Base-by-base conservation (phyloP, 2,888 invertebrate genomes). In the Myopa tessellatipennis region DNA sequence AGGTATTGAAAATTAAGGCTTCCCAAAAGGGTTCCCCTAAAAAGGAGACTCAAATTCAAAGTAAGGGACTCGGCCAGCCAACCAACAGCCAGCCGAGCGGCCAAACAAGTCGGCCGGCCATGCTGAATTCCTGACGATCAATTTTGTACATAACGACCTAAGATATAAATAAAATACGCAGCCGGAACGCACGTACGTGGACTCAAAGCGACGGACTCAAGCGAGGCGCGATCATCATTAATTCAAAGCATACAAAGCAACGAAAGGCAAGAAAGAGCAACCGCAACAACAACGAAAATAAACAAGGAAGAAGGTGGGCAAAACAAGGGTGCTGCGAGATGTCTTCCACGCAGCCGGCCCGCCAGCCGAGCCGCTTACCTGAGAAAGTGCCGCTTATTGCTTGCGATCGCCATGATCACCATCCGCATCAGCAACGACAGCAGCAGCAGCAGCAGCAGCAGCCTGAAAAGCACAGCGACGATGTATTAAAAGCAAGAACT, bases 91-190 rank as follows among this genome's bases (percentile, higher is more conserved):
- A 65, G 61, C 50, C 14, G 52, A 68, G 73, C 77, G 58, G n/a
- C 52, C 63, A 71, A 80, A 78, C 80, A 82, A 81, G 81, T 81
- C 81, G 82, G 83, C 83, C 87, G 87, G 87, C 87, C 87, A 87
- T 87, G 85, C 87, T 87, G 87, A 83, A 87, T 87, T 87, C 87
- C 85, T 83, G 79, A 83, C 79, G 77, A 82, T 80, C 80, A 75
- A 75, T 75, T 75, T 60, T 68, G 75, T 75, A 75, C 69, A 69
- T 69, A 75, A 75, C 69, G 45, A 74, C 65, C 36, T 50, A 10
- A 72, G 40, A 60, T 12, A 58, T 72, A 69, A 69, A 45, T 58
- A 45, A 72, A 67, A 73, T 45, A 55, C 26, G 16, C 38, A 8
- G 7, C 12, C 16, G 0, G 55, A 4, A 55, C 4, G 16, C 36